Percentiles rank a stretch among this genome's conserved stretches.
phyloP scores from a whole-genome alignment of 2,888 invertebrate species.

The Drosophila robusta region DNA sequence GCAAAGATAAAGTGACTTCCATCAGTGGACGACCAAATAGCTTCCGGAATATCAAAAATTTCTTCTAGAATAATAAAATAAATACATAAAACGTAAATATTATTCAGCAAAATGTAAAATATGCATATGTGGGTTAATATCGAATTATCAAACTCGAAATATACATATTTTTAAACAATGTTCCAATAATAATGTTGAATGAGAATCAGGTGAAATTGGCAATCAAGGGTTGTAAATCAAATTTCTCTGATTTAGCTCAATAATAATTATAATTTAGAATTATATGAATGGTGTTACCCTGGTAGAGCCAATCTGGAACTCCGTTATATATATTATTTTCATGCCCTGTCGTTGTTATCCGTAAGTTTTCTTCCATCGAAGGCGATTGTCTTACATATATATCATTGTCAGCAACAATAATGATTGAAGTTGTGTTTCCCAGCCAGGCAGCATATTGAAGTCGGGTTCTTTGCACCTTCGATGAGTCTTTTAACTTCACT shows the following conservation, averaged over 20 bases:
- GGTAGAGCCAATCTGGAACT: constrained; percentile 98
- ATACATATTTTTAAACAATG: too few species aligned
- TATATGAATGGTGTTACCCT: constrained; percentile 88
- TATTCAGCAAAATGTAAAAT: too few species aligned
- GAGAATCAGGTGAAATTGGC: too few species aligned
- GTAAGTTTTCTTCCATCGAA: constrained; percentile 88
- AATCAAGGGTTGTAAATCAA: too few species aligned
- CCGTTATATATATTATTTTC: constrained; percentile 96
- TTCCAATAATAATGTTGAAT: too few species aligned
- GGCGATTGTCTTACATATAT: constrained; percentile 93
- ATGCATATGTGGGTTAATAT: too few species aligned
- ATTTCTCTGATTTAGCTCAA: too few species aligned
- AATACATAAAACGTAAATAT: too few species aligned
- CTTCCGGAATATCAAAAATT: constrained; percentile 92
- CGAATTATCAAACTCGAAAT: too few species aligned
- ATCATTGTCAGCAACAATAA: constrained; percentile 95
- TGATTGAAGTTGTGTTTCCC: constrained; percentile 90
- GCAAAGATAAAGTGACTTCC: constrained; percentile 94
- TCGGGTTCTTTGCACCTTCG: constrained; percentile 89
- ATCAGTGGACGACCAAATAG: constrained; percentile 94
- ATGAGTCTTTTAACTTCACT: constrained; percentile 91
- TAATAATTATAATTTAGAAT: neutral
- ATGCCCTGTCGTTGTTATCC: constrained; percentile 91
- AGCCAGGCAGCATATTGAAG: constrained; percentile 94
- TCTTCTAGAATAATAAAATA: constrained; percentile 89